phyloP scores from a whole-genome alignment of 1,140 invertebrate species.

The Drosophila virilis region DNA sequence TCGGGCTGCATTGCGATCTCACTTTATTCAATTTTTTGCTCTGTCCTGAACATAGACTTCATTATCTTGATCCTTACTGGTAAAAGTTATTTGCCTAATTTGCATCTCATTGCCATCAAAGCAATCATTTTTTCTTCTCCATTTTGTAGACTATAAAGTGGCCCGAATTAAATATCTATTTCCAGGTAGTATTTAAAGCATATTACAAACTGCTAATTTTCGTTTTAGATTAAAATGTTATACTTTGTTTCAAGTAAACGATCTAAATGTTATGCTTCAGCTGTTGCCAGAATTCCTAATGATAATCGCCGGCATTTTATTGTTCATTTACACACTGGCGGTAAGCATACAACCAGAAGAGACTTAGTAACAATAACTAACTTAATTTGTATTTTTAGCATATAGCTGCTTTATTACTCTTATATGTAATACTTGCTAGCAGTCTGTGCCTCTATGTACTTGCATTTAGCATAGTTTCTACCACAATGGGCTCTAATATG shows the following conservation, averaged over 20 bases:
- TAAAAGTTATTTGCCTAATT: slow-evolving; percentile 2
- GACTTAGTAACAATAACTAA: neutral
- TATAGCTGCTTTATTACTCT: slow-evolving; percentile 1
- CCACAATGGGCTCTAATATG: slow-evolving; percentile 11
- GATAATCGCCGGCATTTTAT: neutral
- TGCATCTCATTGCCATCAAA: too few species aligned
- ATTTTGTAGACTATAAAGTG: too few species aligned
- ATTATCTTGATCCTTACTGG: slow-evolving; percentile 1
- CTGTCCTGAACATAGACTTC: slow-evolving; percentile 29
- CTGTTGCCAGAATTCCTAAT: slow-evolving; percentile 19
- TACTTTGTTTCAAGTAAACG: neutral
- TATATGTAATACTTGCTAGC: neutral
- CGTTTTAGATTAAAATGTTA: neutral
- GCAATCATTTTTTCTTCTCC: too few species aligned
- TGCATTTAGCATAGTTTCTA: slow-evolving; percentile 12
- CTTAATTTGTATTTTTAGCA: slow-evolving; percentile 5
- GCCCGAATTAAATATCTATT: neutral
- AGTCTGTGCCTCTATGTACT: slow-evolving; percentile 14
- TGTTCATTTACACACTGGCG: slow-evolving; percentile 15
- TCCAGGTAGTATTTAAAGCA: neutral
- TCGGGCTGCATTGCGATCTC: slow-evolving; percentile 35
- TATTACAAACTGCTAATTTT: neutral
- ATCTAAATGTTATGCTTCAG: slow-evolving; percentile 1
- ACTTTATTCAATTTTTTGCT: neutral
- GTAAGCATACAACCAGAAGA: slow-evolving; percentile 9